Conservation (phyloP, 2,797 vertebrate genomes). For the Helarctos malayanus region DNA sequence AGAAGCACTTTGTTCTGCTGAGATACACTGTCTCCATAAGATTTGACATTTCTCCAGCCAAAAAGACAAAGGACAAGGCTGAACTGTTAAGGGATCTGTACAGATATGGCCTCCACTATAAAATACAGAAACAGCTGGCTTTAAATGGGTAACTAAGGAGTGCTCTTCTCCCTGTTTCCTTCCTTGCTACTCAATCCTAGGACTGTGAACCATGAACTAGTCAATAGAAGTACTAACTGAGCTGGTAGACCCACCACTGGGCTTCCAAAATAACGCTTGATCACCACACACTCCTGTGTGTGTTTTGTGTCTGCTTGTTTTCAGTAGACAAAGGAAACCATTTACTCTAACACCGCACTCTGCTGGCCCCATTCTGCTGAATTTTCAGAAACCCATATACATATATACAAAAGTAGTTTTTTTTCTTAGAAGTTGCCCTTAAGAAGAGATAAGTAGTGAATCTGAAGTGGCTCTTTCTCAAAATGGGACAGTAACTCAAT, state of each 20-base stretch:
- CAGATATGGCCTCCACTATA: neutral
- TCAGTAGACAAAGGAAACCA: slow-evolving; percentile 44
- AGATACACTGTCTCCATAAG: slow-evolving; percentile 12
- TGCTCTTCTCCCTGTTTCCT: neutral
- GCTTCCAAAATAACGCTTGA: neutral
- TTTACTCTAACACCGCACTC: neutral
- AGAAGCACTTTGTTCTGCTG: slow-evolving; percentile 48
- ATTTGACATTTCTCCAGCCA: slow-evolving; percentile 26
- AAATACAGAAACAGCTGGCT: neutral
- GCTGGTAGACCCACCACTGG: neutral
- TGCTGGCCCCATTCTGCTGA: neutral
- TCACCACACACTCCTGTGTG: neutral
- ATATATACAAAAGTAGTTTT: neutral
- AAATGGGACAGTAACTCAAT: slow-evolving; percentile 31
- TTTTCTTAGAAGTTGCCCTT: slow-evolving; percentile 45
- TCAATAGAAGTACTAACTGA: neutral
- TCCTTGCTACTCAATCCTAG: neutral
- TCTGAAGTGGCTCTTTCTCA: slow-evolving; percentile 42
- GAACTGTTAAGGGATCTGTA: neutral
- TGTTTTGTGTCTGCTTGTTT: neutral
- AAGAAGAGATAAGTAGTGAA: neutral
- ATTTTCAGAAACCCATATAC: slow-evolving; percentile 53
- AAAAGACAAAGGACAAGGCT: neutral
- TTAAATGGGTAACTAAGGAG: neutral
- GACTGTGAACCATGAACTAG: neutral